phyloP scores from a whole-genome alignment of 1,140 invertebrate species.

The Heliothis subflexa region DNA sequence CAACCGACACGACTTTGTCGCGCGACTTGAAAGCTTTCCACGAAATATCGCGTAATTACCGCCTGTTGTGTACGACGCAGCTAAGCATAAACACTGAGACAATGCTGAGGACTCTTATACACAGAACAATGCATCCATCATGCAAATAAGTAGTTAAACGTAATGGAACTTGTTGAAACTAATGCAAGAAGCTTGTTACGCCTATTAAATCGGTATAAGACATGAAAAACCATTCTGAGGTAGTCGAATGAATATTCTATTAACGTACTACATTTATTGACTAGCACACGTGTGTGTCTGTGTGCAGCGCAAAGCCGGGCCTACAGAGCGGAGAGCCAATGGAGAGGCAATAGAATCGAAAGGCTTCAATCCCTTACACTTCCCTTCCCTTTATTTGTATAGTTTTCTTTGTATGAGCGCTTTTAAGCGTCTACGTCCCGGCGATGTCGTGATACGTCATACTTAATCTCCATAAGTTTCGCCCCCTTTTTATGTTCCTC shows the following conservation, averaged over 20 bases:
- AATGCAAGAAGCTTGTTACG: constrained; percentile 37
- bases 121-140: constrained; percentile 33
- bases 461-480: constrained; percentile 40
- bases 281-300: not conserved
- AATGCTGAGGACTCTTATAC: constrained; percentile 19
- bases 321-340: constrained; percentile 19
- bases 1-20: constrained; percentile 30
- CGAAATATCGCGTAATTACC: constrained; percentile 44
- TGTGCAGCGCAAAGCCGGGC: not conserved
- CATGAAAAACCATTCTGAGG: constrained; percentile 6
- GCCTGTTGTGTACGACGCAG: constrained; percentile 18
- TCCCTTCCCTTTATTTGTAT: constrained; percentile 39
- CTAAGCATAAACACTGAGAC: constrained; percentile 25
- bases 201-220: constrained; percentile 5
- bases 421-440: constrained; percentile 22
- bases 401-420: constrained; percentile 41
- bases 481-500: constrained; percentile 18
- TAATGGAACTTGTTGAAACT: constrained; percentile 28
- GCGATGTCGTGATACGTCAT: constrained; percentile 29
- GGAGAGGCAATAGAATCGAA: constrained; percentile 33
- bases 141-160: constrained; percentile 30
- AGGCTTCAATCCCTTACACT: constrained; percentile 23
- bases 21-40: constrained; percentile 27
- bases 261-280: not conserved
- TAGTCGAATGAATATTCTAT: constrained; percentile 18